A percentile compares a stretch with the other conserved stretches of the same genome.
Evolutionary conservation across 2,113 vertebrate genomes (phyloP).

Genomic region (Genyomyrus donnyi): DNA sequence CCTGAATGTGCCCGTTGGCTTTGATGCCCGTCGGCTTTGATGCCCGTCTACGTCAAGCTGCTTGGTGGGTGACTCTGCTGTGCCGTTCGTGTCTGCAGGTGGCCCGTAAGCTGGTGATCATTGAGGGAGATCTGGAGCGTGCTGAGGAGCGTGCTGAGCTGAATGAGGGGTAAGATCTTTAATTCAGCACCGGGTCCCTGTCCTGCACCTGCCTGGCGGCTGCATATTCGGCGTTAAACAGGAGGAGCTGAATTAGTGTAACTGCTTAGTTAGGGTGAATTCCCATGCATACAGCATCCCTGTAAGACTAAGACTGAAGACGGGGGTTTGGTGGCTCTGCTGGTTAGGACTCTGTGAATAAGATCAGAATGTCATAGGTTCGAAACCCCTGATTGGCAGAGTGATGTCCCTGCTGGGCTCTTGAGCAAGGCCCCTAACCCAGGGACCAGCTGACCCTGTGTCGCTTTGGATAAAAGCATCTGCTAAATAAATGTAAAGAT

Average conservation of each 20-base stretch:
- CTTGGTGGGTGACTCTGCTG: background rate
- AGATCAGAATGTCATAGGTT: background rate
- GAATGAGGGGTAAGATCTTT: constrained; percentile 74
- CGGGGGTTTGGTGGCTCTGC: background rate
- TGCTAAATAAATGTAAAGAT: background rate
- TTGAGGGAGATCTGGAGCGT: constrained; percentile 93
- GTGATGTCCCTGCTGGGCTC: background rate
- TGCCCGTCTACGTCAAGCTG: background rate
- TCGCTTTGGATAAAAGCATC: background rate
- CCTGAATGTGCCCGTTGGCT: background rate
- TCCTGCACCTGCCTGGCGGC: background rate
- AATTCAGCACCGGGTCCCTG: background rate
- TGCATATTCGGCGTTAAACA: background rate
- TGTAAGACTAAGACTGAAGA: background rate
- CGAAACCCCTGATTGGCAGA: background rate
- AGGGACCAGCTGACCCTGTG: background rate
- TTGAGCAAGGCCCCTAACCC: background rate
- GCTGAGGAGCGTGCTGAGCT: constrained; percentile 94
- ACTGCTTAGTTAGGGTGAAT: background rate
- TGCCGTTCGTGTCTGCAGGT: constrained; percentile 61
- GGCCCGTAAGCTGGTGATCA: constrained; percentile 97
- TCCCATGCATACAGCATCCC: background rate
- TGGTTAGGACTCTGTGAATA: background rate
- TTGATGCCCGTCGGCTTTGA: background rate
- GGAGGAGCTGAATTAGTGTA: background rate